Percentiles rank a stretch among this genome's conserved stretches.
phyloP scores from a whole-genome alignment of 2,113 vertebrate species.

The Labeo catla region DNA sequence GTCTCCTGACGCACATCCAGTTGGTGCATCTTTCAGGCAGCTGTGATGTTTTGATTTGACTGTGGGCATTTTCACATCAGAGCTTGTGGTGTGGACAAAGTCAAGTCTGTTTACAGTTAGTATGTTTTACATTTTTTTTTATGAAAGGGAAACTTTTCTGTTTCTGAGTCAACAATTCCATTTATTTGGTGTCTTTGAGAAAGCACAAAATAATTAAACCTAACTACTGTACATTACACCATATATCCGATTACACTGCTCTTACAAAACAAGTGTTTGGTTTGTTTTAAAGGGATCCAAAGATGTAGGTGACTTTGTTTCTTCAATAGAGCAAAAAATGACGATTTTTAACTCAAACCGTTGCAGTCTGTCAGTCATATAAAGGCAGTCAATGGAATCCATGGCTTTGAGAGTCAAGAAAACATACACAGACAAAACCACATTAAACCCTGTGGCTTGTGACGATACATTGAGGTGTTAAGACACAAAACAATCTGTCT shows the following conservation, averaged over 20 bases:
- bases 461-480: no score
- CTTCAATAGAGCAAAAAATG: no score
- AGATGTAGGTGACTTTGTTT: no score
- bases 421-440: no score
- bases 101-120: neutral
- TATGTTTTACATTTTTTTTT: neutral
- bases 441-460: no score
- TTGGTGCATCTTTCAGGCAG: neutral
- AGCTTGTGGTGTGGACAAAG: neutral
- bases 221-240: neutral
- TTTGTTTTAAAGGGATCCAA: neutral
- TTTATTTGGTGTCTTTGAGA: neutral
- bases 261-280: neutral
- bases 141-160: neutral
- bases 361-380: no score
- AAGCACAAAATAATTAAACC: neutral
- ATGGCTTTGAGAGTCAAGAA: no score
- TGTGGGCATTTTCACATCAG: neutral
- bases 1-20: neutral
- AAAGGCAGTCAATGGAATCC: no score
- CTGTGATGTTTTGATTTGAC: neutral
- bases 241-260: neutral
- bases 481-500: no score
- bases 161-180: neutral
- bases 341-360: no score